Conservation (phyloP, 1,140 invertebrate genomes). For the Lordiphosa collinella region DNA sequence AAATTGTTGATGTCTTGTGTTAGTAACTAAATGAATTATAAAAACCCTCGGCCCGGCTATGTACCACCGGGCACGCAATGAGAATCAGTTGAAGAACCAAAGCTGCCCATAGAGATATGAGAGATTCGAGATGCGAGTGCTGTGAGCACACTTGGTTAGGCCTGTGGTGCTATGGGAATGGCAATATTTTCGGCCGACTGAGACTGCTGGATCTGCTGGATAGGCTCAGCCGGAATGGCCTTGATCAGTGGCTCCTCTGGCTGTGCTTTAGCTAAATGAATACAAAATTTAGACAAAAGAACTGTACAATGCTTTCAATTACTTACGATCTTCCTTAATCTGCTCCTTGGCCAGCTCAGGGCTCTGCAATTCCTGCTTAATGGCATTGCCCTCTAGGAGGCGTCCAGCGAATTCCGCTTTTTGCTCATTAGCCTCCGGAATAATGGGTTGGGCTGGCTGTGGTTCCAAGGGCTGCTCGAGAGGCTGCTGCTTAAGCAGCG, state of each 20-base stretch:
- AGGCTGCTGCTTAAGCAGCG: conserved; percentile 46
- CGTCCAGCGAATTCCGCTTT: conserved; percentile 55
- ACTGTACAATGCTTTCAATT: neutral
- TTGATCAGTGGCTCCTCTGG: conserved; percentile 37
- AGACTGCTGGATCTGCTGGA: conserved; percentile 28
- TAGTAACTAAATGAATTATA: conserved; percentile 58
- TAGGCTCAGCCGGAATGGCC: conserved; percentile 27
- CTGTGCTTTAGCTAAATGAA: conserved; percentile 14
- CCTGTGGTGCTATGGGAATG: conserved; percentile 38
- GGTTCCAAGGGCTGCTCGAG: conserved; percentile 38
- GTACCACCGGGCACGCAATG: conserved; percentile 32
- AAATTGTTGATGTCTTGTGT: conserved; percentile 44
- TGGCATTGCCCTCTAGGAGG: conserved; percentile 52
- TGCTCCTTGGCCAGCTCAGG: conserved; percentile 33
- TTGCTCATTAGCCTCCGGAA: conserved; percentile 31
- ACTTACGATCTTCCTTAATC: conserved; percentile 49
- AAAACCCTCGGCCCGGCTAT: conserved; percentile 45
- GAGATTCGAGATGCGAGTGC: conserved; percentile 31
- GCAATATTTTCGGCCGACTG: conserved; percentile 31
- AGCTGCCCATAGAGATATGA: conserved; percentile 51
- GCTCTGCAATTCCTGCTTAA: conserved; percentile 37
- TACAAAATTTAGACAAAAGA: neutral
- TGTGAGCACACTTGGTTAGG: conserved; percentile 1
- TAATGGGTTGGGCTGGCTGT: conserved; percentile 30
- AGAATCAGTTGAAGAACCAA: conserved; percentile 65